These are phyloP conservation scores for Trichogramma dendrolimi DNA, from an alignment of 2,888 invertebrate genomes.

Conservation along the genomic window DNA sequence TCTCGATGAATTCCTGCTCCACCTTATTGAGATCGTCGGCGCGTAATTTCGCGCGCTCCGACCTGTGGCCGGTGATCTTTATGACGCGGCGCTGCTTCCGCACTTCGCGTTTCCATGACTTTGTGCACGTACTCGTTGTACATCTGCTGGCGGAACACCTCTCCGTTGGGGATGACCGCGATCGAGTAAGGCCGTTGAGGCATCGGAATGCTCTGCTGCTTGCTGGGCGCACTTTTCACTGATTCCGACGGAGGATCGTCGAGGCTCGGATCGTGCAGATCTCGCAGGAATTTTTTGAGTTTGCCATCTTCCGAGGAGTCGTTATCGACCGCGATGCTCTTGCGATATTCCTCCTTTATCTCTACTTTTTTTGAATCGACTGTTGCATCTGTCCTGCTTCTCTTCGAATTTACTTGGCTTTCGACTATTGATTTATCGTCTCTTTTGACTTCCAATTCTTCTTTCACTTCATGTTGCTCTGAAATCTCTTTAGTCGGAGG, in stretches of 20 bases:
- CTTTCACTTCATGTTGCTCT: too few relatives aligned
- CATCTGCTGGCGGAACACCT: conserved; percentile 75
- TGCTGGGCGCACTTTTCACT: not conserved
- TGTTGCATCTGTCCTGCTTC: too few relatives aligned
- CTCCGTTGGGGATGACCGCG: conserved; percentile 57
- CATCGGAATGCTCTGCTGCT: not conserved
- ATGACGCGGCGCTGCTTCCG: conserved; percentile 76
- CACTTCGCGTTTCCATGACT: conserved; percentile 71
- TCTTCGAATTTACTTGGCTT: too few relatives aligned
- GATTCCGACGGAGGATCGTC: not conserved
- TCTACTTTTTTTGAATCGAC: not conserved
- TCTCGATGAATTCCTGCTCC: conserved; percentile 73
- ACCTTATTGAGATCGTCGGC: conserved; percentile 52
- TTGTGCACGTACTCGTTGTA: conserved; percentile 78
- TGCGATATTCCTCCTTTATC: conserved; percentile 23
- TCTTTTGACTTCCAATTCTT: too few relatives aligned
- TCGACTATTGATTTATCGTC: too few relatives aligned
- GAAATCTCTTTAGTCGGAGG: too few relatives aligned
- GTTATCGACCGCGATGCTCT: not conserved
- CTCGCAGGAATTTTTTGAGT: conserved; percentile 12
- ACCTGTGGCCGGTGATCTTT: conserved; percentile 58
- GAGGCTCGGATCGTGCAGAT: conserved; percentile 1
- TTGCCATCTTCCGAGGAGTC: not conserved
- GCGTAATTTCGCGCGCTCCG: conserved; percentile 22
- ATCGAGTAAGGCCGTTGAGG: conserved; percentile 41